Conservation (phyloP, 1,140 invertebrate genomes). For the Drosophila lacteicornis region DNA sequence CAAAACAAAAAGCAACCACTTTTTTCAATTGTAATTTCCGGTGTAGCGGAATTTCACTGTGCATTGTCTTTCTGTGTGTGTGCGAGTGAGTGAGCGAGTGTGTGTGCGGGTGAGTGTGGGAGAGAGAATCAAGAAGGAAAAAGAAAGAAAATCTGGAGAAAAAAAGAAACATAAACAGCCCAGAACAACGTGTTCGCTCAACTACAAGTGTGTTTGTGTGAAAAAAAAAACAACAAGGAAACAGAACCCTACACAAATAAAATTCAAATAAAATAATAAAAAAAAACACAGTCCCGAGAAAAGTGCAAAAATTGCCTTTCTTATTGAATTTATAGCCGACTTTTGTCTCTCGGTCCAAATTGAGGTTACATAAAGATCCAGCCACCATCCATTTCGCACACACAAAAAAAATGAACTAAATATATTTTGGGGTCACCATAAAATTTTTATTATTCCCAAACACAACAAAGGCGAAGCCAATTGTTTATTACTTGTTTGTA, state of each 20-base stretch:
- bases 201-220: constrained; percentile 4
- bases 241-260: constrained; percentile 30
- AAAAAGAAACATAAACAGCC: constrained; percentile 65
- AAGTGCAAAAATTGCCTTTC: constrained; percentile 41
- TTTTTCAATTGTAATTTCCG: constrained; percentile 81
- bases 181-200: constrained; percentile 48
- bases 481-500: constrained; percentile 3
- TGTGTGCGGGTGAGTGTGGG: constrained; percentile 28
- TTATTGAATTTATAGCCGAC: constrained; percentile 58
- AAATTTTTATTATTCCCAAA: not conserved
- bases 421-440: constrained; percentile 6
- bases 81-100: constrained; percentile 15
- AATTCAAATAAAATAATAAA: constrained; percentile 37
- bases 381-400: not conserved
- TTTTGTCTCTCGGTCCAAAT: constrained; percentile 41
- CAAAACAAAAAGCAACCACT: constrained; percentile 50
- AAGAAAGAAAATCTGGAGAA: constrained; percentile 41
- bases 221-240: constrained; percentile 16
- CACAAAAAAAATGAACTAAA: constrained; percentile 1
- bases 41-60: constrained; percentile 77
- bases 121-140: constrained; percentile 34
- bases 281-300: constrained; percentile 14
- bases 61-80: constrained; percentile 33
- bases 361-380: constrained; percentile 61
- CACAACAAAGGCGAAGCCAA: not conserved